Percentiles rank a stretch among this genome's conserved stretches.
Conservation (phyloP, 2,888 invertebrate genomes). For the Drosophila meridionalis region DNA sequence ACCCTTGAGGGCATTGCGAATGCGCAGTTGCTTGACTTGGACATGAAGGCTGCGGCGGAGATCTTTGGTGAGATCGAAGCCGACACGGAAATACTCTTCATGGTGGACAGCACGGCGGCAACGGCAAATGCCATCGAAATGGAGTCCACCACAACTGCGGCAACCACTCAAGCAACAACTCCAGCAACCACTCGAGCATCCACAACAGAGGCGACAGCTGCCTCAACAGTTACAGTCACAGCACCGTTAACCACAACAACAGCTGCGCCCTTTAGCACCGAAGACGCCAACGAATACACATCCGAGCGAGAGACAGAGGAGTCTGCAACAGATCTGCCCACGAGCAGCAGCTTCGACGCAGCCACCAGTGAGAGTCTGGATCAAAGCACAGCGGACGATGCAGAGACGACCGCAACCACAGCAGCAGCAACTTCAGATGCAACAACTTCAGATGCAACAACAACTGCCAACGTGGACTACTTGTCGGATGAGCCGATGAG, state of each 20-base stretch:
- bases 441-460: constrained; percentile 9
- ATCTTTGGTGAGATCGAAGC: constrained; percentile 17
- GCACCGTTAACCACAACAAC: constrained; percentile 1
- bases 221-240: constrained; percentile 6
- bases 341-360: constrained; percentile 1
- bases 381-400: constrained; percentile 3
- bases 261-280: neutral
- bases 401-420: neutral
- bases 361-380: neutral
- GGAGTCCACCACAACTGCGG: constrained; percentile 10
- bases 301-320: neutral
- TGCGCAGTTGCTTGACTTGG: constrained; percentile 14
- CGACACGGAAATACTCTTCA: constrained; percentile 15
- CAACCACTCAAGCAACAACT: neutral
- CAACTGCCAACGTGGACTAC: constrained; percentile 47
- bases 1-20: neutral
- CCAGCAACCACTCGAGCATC: constrained; percentile 1
- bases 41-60: constrained; percentile 10
- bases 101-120: constrained; percentile 22
- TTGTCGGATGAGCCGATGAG: constrained; percentile 39
- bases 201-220: constrained; percentile 12
- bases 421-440: neutral
- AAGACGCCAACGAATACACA: constrained; percentile 15
- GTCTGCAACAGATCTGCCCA: neutral
- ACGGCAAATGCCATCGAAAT: neutral